phyloP scores from a whole-genome alignment of 2,888 invertebrate species.

The Idaea aversata region DNA sequence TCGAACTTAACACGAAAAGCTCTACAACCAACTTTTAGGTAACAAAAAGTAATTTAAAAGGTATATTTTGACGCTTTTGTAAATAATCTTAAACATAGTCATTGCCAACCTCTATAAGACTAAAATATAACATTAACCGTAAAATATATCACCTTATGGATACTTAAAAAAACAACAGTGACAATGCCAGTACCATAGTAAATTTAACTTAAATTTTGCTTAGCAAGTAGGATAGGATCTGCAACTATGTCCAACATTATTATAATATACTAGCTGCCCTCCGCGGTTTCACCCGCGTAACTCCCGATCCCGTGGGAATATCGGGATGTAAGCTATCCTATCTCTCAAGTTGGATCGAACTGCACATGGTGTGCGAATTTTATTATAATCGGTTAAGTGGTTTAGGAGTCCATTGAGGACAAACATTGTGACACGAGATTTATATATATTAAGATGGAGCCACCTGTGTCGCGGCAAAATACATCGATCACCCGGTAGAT shows the following conservation, averaged over 20 bases:
- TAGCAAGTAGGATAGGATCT: not conserved
- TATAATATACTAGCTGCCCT: conserved; percentile 17
- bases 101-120: not conserved
- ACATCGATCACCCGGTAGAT: conserved; percentile 22
- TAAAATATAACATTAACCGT: not conserved
- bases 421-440: too few relatives aligned
- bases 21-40: not conserved
- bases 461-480: conserved; percentile 29
- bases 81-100: too few relatives aligned
- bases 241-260: conserved; percentile 28
- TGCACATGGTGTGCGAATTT: too few relatives aligned
- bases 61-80: too few relatives aligned
- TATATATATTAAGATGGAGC: too few relatives aligned
- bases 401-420: too few relatives aligned
- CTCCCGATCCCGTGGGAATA: too few relatives aligned
- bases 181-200: not conserved
- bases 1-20: not conserved
- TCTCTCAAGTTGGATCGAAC: too few relatives aligned
- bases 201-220: not conserved
- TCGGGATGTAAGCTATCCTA: too few relatives aligned
- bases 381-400: too few relatives aligned
- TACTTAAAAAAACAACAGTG: not conserved
- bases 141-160: not conserved
- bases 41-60: not conserved
- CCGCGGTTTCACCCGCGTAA: too few relatives aligned